Conservation (phyloP, 37 sponge, comb jelly and placozoan species). For the Aphrocallistes beatrix region DNA sequence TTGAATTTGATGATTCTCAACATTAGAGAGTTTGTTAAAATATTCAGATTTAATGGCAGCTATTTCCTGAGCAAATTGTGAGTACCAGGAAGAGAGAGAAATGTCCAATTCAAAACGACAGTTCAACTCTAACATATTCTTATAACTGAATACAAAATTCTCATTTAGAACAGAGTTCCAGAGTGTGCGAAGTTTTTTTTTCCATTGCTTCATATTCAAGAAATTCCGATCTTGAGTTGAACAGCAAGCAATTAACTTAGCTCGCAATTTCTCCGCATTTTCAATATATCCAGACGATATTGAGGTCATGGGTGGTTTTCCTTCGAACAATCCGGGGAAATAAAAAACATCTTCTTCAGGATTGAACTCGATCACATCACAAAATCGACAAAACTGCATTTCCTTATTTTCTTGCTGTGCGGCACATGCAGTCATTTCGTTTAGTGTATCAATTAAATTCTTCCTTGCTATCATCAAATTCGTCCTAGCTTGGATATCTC, state of each 20-base stretch:
- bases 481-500: not conserved
- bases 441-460: conserved; percentile 22
- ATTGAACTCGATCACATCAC: conserved; percentile 32
- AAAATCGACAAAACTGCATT: not conserved
- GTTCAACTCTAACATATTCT: conserved; percentile 24
- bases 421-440: conserved; percentile 22
- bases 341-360: conserved; percentile 27
- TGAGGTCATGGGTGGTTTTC: conserved; percentile 37
- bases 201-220: not conserved
- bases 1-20: not conserved
- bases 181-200: not conserved
- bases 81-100: conserved; percentile 20
- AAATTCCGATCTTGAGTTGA: not conserved
- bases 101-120: conserved; percentile 19
- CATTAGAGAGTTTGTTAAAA: not conserved
- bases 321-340: conserved; percentile 31
- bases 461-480: conserved; percentile 22
- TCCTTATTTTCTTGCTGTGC: conserved; percentile 26
- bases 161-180: conserved; percentile 33
- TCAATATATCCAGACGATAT: conserved; percentile 23
- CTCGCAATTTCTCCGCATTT: not conserved
- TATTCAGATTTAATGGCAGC: not conserved
- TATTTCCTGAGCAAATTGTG: conserved; percentile 12
- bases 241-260: not conserved
- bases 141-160: conserved; percentile 34